Conservation (phyloP, 2,797 vertebrate species). For the Propithecus deckenii region DNA sequence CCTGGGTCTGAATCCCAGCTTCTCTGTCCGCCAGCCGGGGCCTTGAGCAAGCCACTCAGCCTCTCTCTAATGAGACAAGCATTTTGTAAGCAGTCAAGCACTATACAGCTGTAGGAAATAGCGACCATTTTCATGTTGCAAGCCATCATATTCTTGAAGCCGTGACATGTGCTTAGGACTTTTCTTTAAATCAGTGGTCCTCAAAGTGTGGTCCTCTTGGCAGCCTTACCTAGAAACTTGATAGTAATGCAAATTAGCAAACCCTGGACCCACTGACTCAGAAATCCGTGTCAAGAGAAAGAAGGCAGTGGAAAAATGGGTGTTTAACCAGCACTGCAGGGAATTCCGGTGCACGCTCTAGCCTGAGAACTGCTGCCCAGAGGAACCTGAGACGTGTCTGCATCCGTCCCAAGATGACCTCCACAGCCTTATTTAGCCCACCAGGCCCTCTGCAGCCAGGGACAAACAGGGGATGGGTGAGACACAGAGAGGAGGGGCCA, state of each 20-base stretch:
- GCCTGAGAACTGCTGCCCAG: neutral
- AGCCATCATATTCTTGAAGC: neutral
- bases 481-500: neutral
- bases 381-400: neutral
- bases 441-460: neutral
- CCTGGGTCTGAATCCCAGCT: neutral
- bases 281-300: neutral
- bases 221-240: neutral
- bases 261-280: neutral
- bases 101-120: neutral
- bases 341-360: rapidly evolving
- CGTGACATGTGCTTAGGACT: neutral
- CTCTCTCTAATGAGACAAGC: neutral
- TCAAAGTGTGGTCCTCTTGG: neutral
- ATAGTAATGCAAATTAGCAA: neutral
- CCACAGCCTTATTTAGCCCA: neutral
- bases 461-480: neutral
- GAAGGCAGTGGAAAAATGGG: neutral
- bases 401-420: neutral
- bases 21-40: neutral
- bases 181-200: neutral
- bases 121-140: neutral
- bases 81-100: neutral
- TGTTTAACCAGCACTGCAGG: neutral
- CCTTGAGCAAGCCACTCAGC: neutral